These are phyloP conservation scores for Geothlypis trichas DNA, from an alignment of 2,113 vertebrate species.

Conservation along the genomic window DNA sequence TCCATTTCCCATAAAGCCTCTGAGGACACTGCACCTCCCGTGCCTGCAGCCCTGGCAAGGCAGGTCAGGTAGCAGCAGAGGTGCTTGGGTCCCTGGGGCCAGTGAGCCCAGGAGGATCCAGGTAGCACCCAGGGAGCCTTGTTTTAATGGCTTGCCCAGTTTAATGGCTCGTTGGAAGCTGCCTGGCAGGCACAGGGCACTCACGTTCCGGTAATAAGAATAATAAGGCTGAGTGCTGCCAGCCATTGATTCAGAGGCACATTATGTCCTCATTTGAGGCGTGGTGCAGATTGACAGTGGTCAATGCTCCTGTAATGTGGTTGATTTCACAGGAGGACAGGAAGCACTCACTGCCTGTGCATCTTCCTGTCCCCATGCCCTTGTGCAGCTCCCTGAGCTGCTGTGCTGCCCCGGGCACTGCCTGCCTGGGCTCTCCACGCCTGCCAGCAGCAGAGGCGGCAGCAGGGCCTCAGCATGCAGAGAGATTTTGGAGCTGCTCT, in stretches of 20 bases:
- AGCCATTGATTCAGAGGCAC: slow-evolving; percentile 18
- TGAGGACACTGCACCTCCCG: fast-evolving
- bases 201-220: background rate
- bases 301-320: slow-evolving; percentile 27
- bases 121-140: background rate
- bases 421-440: fast-evolving
- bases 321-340: background rate
- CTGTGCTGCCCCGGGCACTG: background rate
- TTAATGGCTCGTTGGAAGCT: background rate
- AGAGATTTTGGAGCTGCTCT: background rate
- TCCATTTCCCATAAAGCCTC: background rate
- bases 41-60: background rate
- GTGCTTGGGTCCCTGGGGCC: background rate
- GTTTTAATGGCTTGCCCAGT: fast-evolving
- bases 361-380: background rate
- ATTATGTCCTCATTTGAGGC: slow-evolving; percentile 33
- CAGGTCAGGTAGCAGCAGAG: background rate
- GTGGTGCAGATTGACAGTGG: background rate
- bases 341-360: background rate
- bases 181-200: background rate
- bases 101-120: background rate
- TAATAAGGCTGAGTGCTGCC: background rate
- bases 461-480: background rate
- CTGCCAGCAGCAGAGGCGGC: background rate
- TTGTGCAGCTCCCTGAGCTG: background rate